These are phyloP conservation scores for Heliconius ismenius DNA, from an alignment of 2,888 invertebrate genomes.

Conservation along the genomic window DNA sequence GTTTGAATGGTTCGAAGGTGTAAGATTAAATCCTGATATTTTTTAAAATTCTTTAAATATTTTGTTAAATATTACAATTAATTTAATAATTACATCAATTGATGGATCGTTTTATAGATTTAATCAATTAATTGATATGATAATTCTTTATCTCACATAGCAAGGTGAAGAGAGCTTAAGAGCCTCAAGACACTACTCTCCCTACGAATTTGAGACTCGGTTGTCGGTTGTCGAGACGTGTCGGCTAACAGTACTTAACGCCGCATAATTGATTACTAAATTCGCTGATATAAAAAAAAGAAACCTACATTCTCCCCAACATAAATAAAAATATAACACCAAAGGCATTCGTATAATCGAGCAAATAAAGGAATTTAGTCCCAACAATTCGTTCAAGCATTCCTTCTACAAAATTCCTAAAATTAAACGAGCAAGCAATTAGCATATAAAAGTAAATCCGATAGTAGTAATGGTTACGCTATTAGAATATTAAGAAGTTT, in stretches of 20 bases:
- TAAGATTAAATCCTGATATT: background rate
- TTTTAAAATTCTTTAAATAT: background rate
- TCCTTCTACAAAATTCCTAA: slow-evolving; percentile 28
- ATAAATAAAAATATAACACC: background rate
- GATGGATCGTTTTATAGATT: too few species aligned
- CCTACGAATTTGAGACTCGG: fast-evolving
- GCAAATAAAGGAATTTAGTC: slow-evolving; percentile 23
- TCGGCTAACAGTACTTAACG: too few species aligned
- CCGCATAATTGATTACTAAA: too few species aligned
- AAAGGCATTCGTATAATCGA: background rate
- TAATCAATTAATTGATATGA: too few species aligned
- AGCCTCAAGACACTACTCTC: too few species aligned
- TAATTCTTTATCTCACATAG: too few species aligned
- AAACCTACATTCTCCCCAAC: too few species aligned
- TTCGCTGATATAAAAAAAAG: too few species aligned
- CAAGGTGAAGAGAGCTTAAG: too few species aligned
- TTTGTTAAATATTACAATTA: too few species aligned
- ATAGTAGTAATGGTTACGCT: slow-evolving; percentile 38
- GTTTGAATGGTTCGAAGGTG: background rate
- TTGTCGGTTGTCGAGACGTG: too few species aligned
- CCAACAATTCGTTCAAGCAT: slow-evolving; percentile 29
- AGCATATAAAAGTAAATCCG: slow-evolving; percentile 44
- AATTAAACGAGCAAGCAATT: slow-evolving; percentile 39
- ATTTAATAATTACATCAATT: too few species aligned
- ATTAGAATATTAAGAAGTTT: slow-evolving; percentile 34